These are phyloP conservation scores for Sciaenops ocellatus DNA, from an alignment of 2,797 vertebrate species.

Conservation along the genomic window DNA sequence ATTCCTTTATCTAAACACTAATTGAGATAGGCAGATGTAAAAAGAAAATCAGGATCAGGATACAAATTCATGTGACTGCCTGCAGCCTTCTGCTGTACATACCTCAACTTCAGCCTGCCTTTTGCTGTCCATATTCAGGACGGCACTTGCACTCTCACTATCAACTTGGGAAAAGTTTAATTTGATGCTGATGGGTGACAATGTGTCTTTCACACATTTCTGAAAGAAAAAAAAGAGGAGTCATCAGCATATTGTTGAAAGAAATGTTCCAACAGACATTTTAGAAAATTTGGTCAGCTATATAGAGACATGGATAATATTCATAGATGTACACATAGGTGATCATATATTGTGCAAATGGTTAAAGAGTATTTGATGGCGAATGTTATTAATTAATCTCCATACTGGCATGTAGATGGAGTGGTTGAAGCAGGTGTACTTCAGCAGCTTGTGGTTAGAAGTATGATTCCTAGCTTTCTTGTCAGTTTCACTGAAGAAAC, in stretches of 20 bases:
- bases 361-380: too few relatives aligned
- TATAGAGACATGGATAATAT: neutral
- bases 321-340: neutral
- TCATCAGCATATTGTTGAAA: slow-evolving; percentile 18
- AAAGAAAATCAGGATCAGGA: neutral
- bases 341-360: neutral
- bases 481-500: slow-evolving; percentile 64
- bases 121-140: slow-evolving; percentile 68
- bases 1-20: neutral
- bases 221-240: slow-evolving; percentile 52
- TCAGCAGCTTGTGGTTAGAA: neutral
- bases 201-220: slow-evolving; percentile 85
- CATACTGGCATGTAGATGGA: slow-evolving; percentile 82
- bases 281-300: neutral
- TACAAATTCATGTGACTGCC: neutral
- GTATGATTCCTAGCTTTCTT: slow-evolving; percentile 44
- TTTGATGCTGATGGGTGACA: slow-evolving; percentile 81
- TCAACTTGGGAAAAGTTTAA: slow-evolving; percentile 80
- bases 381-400: neutral
- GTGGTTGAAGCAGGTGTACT: slow-evolving; percentile 65
- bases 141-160: neutral
- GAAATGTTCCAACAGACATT: neutral
- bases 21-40: neutral
- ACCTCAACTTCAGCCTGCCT: slow-evolving; percentile 64
- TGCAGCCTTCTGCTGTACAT: neutral